A percentile compares a stretch with the other conserved stretches of the same genome.
Evolutionary conservation across 2,113 vertebrate genomes (phyloP).

Genomic region (Nothoprocta perdicaria): DNA sequence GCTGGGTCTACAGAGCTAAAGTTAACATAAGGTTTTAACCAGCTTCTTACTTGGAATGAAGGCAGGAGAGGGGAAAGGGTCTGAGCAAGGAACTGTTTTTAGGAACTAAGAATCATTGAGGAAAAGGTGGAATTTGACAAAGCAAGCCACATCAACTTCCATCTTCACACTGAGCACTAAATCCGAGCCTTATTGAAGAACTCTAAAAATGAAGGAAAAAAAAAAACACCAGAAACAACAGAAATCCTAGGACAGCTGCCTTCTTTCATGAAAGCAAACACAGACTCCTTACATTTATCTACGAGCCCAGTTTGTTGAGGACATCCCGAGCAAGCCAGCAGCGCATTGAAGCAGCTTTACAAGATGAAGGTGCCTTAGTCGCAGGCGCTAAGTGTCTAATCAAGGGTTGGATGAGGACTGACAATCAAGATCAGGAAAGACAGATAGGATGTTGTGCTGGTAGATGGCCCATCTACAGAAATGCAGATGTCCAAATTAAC

Average conservation of each 20-base stretch:
- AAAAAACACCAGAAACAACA: background rate
- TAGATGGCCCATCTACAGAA: background rate
- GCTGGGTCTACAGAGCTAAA: background rate
- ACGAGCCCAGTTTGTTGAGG: background rate
- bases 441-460: background rate
- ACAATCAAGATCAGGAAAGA: background rate
- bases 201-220: background rate
- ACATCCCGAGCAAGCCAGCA: background rate
- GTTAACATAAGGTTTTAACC: background rate
- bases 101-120: background rate
- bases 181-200: background rate
- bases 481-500: background rate
- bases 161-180: background rate
- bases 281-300: background rate
- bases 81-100: background rate
- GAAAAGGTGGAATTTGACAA: background rate
- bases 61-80: background rate
- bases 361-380: background rate
- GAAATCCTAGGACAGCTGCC: background rate
- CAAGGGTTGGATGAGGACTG: background rate
- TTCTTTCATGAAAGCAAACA: background rate
- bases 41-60: background rate
- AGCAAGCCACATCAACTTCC: background rate
- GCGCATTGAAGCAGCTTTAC: background rate
- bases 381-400: background rate